These are phyloP conservation scores for Xenopus borealis DNA, from an alignment of 2,113 vertebrate species.

Conservation along the genomic window DNA sequence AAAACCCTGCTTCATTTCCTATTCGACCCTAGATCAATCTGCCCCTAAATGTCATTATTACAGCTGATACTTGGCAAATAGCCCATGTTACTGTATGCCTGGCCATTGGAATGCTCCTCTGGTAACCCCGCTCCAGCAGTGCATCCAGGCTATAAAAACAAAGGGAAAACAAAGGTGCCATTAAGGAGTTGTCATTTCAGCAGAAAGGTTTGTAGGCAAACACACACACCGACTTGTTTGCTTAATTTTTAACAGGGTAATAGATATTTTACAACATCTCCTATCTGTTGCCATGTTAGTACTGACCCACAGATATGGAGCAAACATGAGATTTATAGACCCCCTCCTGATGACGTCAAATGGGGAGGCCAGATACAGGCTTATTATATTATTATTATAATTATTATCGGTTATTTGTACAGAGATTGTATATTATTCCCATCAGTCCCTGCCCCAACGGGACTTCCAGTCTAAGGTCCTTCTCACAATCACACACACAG, in stretches of 20 bases:
- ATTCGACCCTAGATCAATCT: too few relatives aligned
- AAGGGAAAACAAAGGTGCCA: not conserved
- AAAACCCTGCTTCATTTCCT: too few relatives aligned
- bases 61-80: too few relatives aligned
- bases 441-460: too few relatives aligned
- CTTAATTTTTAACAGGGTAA: conserved; percentile 60
- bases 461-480: too few relatives aligned
- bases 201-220: not conserved
- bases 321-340: conserved; percentile 49
- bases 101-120: not conserved
- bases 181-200: not conserved
- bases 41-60: too few relatives aligned
- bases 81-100: too few relatives aligned
- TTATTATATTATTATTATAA: too few relatives aligned
- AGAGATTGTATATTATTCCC: too few relatives aligned
- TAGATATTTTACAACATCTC: conserved; percentile 52
- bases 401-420: too few relatives aligned
- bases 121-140: not conserved
- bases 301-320: conserved; percentile 53
- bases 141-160: not conserved
- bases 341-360: not conserved
- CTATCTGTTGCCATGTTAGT: conserved; percentile 47
- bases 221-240: not conserved
- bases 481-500: too few relatives aligned
- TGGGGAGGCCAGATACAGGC: not conserved